These are phyloP conservation scores for Hymenochirus boettgeri DNA, from an alignment of 2,113 vertebrate genomes.

Conservation along the genomic window DNA sequence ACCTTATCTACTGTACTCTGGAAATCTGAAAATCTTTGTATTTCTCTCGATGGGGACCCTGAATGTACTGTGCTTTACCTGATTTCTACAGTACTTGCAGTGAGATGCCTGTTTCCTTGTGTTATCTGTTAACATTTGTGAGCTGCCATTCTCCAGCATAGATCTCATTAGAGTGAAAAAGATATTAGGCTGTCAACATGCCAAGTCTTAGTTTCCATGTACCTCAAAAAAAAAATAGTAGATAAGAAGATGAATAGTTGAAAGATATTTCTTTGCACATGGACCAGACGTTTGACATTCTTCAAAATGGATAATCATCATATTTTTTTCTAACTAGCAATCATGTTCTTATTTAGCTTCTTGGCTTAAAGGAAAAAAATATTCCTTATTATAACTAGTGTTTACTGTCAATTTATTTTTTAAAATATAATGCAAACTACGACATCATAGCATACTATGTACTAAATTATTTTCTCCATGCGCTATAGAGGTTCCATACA, in stretches of 20 bases:
- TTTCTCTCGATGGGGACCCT: constrained; percentile 7
- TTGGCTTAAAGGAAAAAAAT: not conserved
- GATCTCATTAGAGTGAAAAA: constrained; percentile 53
- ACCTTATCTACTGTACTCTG: not conserved
- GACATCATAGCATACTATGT: not conserved
- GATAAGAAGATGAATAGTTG: constrained; percentile 48
- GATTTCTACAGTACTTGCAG: constrained; percentile 47
- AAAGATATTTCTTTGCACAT: constrained; percentile 53
- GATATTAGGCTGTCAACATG: constrained; percentile 48
- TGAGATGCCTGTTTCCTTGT: constrained; percentile 47
- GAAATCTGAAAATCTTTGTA: not conserved
- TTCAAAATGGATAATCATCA: constrained; percentile 54
- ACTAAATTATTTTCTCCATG: no score
- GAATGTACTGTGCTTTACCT: constrained; percentile 3
- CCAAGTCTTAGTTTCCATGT: constrained; percentile 42
- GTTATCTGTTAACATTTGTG: constrained; percentile 51
- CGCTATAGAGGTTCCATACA: no score
- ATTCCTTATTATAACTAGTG: not conserved
- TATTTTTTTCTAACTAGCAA: constrained; percentile 23
- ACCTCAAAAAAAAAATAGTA: constrained; percentile 40
- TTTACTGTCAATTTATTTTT: not conserved
- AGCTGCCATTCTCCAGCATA: constrained; percentile 50
- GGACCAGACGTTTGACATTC: constrained; percentile 46
- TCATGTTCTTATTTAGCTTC: constrained; percentile 67
- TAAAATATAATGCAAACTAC: not conserved